Base-by-base conservation (phyloP, 2,797 vertebrate genomes). In the Mus spretus region DNA sequence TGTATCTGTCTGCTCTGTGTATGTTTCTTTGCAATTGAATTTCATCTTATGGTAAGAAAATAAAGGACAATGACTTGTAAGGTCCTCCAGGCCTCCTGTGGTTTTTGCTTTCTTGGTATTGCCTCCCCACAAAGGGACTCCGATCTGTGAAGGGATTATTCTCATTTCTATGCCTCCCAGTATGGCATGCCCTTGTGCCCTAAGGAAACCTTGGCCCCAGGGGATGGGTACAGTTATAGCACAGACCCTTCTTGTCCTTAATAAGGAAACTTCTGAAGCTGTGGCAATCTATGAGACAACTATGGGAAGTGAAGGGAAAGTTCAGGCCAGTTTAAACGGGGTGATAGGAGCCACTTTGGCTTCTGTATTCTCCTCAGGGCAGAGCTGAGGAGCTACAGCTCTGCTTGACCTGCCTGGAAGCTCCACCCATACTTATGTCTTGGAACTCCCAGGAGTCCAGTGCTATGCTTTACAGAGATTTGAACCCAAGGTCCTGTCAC, bases 31-130 rank as follows among this genome's bases (percentile, higher is more conserved):
- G 93, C 93, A 92, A 74, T 85, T 85, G 91, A 93, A 90, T 97
- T 89, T 82, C 53, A 91, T 84, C 80, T 57, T 88, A 92, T 91
- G 90, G 77, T 93, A 96, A 96, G 74, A 95, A 92, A 98, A 98
- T 98, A 98, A 98, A 98, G 85, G 47, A 95, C 95, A 97, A 95
- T 90, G 90, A 95, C 94, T 89, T 84, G 12, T 44, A 91, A 96
- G 53, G 93, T 97, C 93, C 24, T 47, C 19, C 3, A 0, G 57
- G 26, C 26, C 74, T 72, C 50, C 50, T 75, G 86, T 10, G 6
- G 5, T 90, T 55, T 96, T 84, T 91, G 6, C 83, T 85, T 65
- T 20, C 24, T 31, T 26, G 22, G 26, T 22, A 5, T 72, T 1
- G 0, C 0, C 24, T 53, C 37, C 50, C 78, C 20, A n/a, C 11